Percentiles rank a stretch among this genome's conserved stretches.
Conservation (phyloP, 2,797 vertebrate species). For the Labeo calbasu region DNA sequence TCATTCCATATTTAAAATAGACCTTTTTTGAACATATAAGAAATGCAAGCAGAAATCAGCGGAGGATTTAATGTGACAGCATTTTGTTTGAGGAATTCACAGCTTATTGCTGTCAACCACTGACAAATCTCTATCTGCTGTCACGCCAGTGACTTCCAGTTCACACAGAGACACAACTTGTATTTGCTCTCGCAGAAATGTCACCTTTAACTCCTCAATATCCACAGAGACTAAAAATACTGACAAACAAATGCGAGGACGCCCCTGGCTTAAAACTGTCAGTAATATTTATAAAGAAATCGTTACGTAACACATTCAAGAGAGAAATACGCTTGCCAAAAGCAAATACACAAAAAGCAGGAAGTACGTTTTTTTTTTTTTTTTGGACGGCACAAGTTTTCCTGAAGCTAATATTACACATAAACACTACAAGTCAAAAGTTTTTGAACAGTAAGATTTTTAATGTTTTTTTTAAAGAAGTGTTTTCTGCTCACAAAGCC, state of each 20-base stretch:
- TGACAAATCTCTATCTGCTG: neutral
- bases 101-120: neutral
- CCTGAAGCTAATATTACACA: neutral
- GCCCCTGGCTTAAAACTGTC: slow-evolving; percentile 1
- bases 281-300: neutral
- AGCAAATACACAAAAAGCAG: neutral
- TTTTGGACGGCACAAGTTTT: neutral
- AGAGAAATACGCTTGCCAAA: neutral
- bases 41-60: slow-evolving; percentile 2
- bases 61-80: slow-evolving; percentile 3
- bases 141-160: neutral
- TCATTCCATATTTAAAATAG: neutral
- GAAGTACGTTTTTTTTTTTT: too few species aligned
- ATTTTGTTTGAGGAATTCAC: neutral
- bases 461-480: too few species aligned
- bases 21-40: neutral
- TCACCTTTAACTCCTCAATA: neutral
- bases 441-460: too few species aligned
- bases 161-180: slow-evolving; percentile 6
- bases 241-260: neutral
- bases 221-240: slow-evolving; percentile 9
- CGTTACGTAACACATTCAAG: neutral
- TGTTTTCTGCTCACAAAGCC: too few species aligned
- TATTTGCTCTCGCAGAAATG: neutral
- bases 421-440: too few species aligned